Evolutionary conservation across 2,888 invertebrate species (phyloP).

Genomic region (Sericinus montela): DNA sequence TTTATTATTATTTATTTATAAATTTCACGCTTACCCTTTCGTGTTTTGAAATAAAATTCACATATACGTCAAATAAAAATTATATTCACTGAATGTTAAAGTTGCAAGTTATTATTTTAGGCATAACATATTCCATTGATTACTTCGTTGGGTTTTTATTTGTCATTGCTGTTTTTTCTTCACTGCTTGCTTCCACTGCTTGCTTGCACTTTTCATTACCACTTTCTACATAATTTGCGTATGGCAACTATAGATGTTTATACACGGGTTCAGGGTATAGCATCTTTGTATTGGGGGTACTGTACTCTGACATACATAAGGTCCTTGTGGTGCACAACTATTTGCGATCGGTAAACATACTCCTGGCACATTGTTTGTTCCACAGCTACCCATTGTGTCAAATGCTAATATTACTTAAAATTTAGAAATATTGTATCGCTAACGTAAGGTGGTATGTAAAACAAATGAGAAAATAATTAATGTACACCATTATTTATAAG

Average conservation of each 20-base stretch:
- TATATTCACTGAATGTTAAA: conserved; percentile 2
- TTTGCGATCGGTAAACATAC: conserved; percentile 13
- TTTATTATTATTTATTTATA: too few species aligned
- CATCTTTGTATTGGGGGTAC: conserved; percentile 38
- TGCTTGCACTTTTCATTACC: too few species aligned
- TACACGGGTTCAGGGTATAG: conserved; percentile 55
- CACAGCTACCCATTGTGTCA: conserved; percentile 13
- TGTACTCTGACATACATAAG: conserved; percentile 37
- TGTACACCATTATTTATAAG: conserved; percentile 10
- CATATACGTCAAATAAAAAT: not conserved
- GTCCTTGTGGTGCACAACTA: conserved; percentile 19
- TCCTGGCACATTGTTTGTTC: conserved; percentile 14
- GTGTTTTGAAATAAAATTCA: too few species aligned
- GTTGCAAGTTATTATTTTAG: too few species aligned
- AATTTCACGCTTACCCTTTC: too few species aligned
- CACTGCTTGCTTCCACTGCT: too few species aligned
- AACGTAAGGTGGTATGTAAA: not conserved
- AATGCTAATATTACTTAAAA: not conserved
- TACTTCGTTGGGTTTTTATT: conserved; percentile 6
- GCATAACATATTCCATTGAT: not conserved
- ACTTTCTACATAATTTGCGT: conserved; percentile 61
- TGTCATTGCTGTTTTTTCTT: too few species aligned
- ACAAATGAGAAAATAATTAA: conserved; percentile 7
- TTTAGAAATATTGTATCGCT: conserved; percentile 6
- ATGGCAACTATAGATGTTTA: conserved; percentile 68